Evolutionary conservation across 2,888 invertebrate genomes (phyloP).

Genomic region (Aromia moschata): DNA sequence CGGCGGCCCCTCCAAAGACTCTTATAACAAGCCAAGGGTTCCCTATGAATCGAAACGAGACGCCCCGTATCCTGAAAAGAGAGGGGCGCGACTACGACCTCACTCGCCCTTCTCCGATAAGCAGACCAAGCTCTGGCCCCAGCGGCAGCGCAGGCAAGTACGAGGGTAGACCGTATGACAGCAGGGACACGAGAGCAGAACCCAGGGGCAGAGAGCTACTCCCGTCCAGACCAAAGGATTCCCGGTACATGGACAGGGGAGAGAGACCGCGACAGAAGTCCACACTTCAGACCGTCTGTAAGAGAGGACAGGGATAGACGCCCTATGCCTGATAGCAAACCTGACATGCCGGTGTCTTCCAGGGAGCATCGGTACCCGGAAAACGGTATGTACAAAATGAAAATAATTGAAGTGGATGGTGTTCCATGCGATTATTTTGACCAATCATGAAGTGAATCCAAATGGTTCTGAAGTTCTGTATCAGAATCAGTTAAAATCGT

Average conservation of each 20-base stretch:
- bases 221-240: slow-evolving; percentile 46
- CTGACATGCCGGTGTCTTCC: slow-evolving; percentile 50
- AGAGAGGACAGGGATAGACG: slow-evolving; percentile 50
- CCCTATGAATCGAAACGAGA: slow-evolving; percentile 53
- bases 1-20: slow-evolving; percentile 47
- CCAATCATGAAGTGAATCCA: no score
- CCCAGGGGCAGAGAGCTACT: slow-evolving; percentile 35
- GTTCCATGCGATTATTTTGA: no score
- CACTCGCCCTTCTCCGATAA: slow-evolving; percentile 41
- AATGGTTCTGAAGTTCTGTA: no score
- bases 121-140: slow-evolving; percentile 38
- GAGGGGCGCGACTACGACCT: slow-evolving; percentile 51
- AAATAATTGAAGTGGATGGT: no score
- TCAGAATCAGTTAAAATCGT: no score
- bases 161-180: slow-evolving; percentile 44
- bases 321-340: slow-evolving; percentile 45
- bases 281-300: slow-evolving; percentile 51
- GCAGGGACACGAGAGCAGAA: slow-evolving; percentile 40
- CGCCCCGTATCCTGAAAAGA: slow-evolving; percentile 51
- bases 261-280: slow-evolving; percentile 54
- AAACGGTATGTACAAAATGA: not conserved
- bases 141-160: slow-evolving; percentile 42
- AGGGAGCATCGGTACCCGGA: slow-evolving; percentile 35
- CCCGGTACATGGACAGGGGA: slow-evolving; percentile 52
- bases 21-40: slow-evolving; percentile 39